Base-by-base conservation (phyloP, 2,797 vertebrate genomes). In the Geotrypetes seraphini region DNA sequence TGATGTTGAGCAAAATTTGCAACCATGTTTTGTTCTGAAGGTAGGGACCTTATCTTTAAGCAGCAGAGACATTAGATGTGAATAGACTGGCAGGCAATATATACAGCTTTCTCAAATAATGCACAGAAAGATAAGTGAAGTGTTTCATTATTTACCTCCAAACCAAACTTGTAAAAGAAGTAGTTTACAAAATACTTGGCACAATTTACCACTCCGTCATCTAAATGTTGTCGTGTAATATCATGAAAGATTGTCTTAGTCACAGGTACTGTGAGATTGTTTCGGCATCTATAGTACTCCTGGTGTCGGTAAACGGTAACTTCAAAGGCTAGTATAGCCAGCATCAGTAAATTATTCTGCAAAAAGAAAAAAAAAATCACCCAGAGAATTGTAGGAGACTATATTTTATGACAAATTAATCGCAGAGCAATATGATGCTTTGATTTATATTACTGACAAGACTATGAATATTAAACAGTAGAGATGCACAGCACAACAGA, bases 141-240 rank as follows among this genome's bases (percentile, higher is more conserved):
- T n/a, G n/a, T n/a, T n/a, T n/a, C n/a, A n/a, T n/a, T n/a, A 37
- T 59, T 37, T 47, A 92, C 90, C 91, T 99, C 96, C 29, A 99
- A 81, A 19, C 96, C 95, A 65, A 99, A 99, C 57, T 99, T 99
- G 76, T 99, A 99, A 79, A 97, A 97, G 76, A 92, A 97, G 63
- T 97, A 97, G 66, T 99, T 99, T 62, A 97, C 70, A 58, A 96
- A 99, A 64, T 98, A 99, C 68, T 97, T 97, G 72, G 84, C 65
- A 71, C 91, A 97, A 48, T 69, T 85, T 48, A 96, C 13, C 39
- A 99, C 79, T 41, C 93, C 90, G 7, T 88, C 78, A 70, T 99
- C 96, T 42, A 99, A 73, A 63, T 99, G 93, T 32, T 88, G 86
- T 38, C 92, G 85, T 7, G 93, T 97, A 58, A 91, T 84, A 30